These are phyloP conservation scores for Copidosoma floridanum DNA, from an alignment of 1,140 invertebrate species.

Conservation along the genomic window DNA sequence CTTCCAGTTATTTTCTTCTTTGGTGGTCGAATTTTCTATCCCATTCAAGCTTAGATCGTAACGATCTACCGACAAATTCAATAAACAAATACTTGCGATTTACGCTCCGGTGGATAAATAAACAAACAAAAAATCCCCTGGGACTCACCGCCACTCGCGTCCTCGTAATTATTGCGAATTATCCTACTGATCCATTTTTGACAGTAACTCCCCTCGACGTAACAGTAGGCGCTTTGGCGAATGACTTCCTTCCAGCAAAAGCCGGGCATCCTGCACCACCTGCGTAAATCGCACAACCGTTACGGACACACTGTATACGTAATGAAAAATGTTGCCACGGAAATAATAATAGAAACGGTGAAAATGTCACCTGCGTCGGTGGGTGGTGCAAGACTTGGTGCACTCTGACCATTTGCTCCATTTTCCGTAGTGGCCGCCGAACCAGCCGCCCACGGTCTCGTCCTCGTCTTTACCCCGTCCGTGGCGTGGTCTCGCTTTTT, in stretches of 20 bases:
- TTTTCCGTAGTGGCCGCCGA: constrained; percentile 53
- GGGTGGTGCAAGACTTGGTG: constrained; percentile 61
- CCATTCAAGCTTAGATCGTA: constrained; percentile 45
- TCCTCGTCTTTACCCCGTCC: constrained; percentile 36
- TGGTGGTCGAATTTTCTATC: constrained; percentile 38
- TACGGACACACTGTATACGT: too few species aligned
- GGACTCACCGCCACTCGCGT: constrained; percentile 39
- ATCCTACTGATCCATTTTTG: constrained; percentile 69
- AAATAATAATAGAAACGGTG: neutral
- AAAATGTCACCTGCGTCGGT: constrained; percentile 54
- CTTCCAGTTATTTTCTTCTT: constrained; percentile 39
- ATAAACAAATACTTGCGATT: neutral
- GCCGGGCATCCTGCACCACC: constrained; percentile 71
- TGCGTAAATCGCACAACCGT: constrained; percentile 44
- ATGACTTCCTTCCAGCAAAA: constrained; percentile 74
- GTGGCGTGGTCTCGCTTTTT: constrained; percentile 45
- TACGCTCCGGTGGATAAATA: too few species aligned
- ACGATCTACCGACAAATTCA: constrained; percentile 45
- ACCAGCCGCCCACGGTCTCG: constrained; percentile 11
- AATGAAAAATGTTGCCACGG: neutral
- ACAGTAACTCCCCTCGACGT: constrained; percentile 75
- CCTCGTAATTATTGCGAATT: constrained; percentile 54
- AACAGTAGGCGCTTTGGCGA: constrained; percentile 81
- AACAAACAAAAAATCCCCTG: neutral
- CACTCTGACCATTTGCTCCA: constrained; percentile 67